phyloP scores from a whole-genome alignment of 2,888 invertebrate genomes.

The Pterostichus madidus region DNA sequence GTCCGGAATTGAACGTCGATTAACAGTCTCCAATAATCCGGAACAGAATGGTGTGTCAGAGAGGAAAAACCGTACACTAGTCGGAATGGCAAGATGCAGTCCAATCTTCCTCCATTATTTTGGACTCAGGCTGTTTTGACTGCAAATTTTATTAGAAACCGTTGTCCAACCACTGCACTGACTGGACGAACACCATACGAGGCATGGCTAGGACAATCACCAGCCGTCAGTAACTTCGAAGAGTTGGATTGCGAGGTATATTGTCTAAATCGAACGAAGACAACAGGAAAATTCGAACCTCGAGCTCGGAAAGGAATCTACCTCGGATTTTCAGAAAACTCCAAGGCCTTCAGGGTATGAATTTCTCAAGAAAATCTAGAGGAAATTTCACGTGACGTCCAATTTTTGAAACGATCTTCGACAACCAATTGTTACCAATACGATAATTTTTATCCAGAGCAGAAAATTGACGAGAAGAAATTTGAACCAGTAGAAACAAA shows the following conservation, averaged over 20 bases:
- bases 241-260: slow-evolving; percentile 68
- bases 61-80: slow-evolving; percentile 67
- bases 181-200: slow-evolving; percentile 68
- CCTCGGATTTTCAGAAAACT: slow-evolving; percentile 59
- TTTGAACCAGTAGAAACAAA: too few species aligned
- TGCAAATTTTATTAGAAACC: slow-evolving; percentile 70
- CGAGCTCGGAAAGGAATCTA: slow-evolving; percentile 63
- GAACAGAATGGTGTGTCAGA: slow-evolving; percentile 45
- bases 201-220: slow-evolving; percentile 63
- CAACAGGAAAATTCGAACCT: slow-evolving; percentile 61
- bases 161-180: slow-evolving; percentile 67
- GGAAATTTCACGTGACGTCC: too few species aligned
- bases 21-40: slow-evolving; percentile 68
- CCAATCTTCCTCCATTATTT: slow-evolving; percentile 42
- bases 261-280: slow-evolving; percentile 3
- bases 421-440: too few species aligned
- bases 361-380: slow-evolving; percentile 6
- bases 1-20: slow-evolving; percentile 68
- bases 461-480: too few species aligned
- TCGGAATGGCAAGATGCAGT: slow-evolving; percentile 68
- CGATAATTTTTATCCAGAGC: too few species aligned
- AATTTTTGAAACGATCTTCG: too few species aligned
- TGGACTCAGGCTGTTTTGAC: slow-evolving; percentile 67
- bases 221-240: slow-evolving; percentile 48
- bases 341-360: slow-evolving; percentile 57